Evolutionary conservation across 1,140 invertebrate species (phyloP), one percentile per base, ranked within the genome.

Genomic region (Bradysia coprophila): DNA sequence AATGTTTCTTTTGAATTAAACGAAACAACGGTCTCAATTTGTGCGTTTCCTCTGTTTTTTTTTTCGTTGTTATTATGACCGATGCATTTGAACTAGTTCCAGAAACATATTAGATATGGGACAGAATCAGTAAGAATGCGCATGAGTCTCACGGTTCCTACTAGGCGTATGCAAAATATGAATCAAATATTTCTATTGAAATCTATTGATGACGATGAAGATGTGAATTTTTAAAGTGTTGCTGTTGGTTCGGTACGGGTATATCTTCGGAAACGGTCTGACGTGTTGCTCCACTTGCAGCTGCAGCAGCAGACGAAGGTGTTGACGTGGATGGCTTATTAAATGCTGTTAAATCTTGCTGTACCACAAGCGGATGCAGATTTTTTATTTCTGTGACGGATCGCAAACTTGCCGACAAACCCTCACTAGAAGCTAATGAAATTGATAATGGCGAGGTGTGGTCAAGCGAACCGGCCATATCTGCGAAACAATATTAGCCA

Each of bases 361-460:
- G n/a, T n/a, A 18, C 36, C 3, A 38, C 4, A 38, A 38, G 36
- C 11, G n/a, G 55, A 44, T 67, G 65, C 32, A 68, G 46, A 52
- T 66, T 67, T 47, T 63, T 61, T 1, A 65, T 44, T 42, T 65
- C 62, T 18, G 57, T 59, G 15, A 37, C 40, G 11, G 58, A 59
- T 33, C 59, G 56, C 13, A 63, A 44, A 43, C 64, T 65, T 1
- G 62, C 59, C 20, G 60, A 57, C 23, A 67, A 57, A 22, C 68
- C 68, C 40, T 70, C 68, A 15, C 68, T 70, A 0, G 68, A 71
- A 4, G 68, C 65, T 42, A 71, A 47, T 8, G 69, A 71, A 2
- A 64, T 63, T 1, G 68, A 70, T 18, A 71, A 45, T 13, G 68
- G 68, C 5, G 68, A 71, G 37, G 60, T 63, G 4, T 56, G 57